Evolutionary conservation across 2,113 vertebrate species (phyloP).

Genomic region (Rissa tridactyla): DNA sequence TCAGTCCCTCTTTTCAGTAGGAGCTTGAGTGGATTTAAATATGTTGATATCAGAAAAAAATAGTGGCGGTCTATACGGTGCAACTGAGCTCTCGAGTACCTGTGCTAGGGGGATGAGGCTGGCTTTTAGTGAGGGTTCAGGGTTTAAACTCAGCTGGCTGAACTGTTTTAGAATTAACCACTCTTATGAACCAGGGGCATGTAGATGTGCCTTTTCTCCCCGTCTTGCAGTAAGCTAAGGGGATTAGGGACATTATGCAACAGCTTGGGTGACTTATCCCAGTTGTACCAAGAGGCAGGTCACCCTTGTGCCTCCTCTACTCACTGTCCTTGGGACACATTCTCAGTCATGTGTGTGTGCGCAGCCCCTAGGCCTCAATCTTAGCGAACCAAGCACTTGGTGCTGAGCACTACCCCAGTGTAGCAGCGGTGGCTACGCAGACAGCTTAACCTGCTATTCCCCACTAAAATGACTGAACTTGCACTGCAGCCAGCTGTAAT

Average conservation of each 20-base stretch:
- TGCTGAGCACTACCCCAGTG: neutral
- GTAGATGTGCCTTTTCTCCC: neutral
- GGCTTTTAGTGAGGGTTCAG: neutral
- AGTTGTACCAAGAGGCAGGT: neutral
- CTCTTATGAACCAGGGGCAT: neutral
- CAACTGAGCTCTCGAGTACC: neutral
- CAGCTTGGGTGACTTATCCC: neutral
- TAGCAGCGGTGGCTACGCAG: neutral
- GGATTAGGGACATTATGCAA: neutral
- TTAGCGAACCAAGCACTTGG: neutral
- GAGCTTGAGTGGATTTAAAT: neutral
- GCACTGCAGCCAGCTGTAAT: slow-evolving; percentile 6
- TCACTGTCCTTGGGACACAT: neutral
- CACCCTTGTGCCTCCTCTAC: neutral
- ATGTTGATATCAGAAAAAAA: neutral
- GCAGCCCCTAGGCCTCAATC: neutral
- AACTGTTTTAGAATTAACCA: neutral
- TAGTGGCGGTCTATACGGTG: neutral
- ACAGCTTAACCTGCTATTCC: neutral
- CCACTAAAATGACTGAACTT: neutral
- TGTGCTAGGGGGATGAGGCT: neutral
- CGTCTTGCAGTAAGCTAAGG: neutral
- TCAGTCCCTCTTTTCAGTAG: neutral
- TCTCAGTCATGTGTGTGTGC: neutral
- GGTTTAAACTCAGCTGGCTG: neutral